Conservation (phyloP, 2,888 invertebrate species). For the Eristalis intricaria region DNA sequence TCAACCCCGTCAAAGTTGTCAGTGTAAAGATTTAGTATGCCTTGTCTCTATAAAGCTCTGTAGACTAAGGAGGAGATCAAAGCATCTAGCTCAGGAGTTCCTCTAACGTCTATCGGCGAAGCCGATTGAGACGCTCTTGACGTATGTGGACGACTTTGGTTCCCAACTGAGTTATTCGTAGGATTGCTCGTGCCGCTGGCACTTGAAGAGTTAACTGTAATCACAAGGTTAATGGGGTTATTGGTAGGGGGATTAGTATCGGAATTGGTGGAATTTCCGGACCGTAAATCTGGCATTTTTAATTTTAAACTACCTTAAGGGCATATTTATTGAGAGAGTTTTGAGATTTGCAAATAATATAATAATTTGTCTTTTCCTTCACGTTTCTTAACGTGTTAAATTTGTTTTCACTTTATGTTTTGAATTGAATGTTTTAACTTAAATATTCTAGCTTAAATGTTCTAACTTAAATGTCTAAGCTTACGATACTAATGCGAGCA, state of each 20-base stretch:
- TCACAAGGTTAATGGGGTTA: neutral
- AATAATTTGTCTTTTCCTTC: too few species aligned
- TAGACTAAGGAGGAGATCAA: slow-evolving; percentile 4
- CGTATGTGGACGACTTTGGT: neutral
- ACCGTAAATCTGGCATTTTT: neutral
- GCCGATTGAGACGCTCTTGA: neutral
- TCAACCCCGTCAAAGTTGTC: neutral
- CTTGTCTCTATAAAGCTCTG: neutral
- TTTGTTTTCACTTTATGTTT: too few species aligned
- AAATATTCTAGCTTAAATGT: too few species aligned
- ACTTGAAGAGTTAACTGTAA: neutral
- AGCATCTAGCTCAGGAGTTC: slow-evolving; percentile 9
- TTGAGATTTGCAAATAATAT: too few species aligned
- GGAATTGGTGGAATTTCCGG: neutral
- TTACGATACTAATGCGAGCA: too few species aligned
- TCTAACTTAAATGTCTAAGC: too few species aligned
- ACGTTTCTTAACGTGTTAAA: too few species aligned
- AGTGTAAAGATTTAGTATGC: neutral
- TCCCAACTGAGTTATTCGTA: neutral
- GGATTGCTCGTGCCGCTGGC: neutral
- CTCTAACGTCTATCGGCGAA: neutral
- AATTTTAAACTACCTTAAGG: too few species aligned
- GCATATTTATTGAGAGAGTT: too few species aligned
- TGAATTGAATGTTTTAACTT: too few species aligned
- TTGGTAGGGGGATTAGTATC: neutral